These are phyloP conservation scores for Nerophis ophidion DNA, from an alignment of 2,113 vertebrate genomes.

Conservation along the genomic window DNA sequence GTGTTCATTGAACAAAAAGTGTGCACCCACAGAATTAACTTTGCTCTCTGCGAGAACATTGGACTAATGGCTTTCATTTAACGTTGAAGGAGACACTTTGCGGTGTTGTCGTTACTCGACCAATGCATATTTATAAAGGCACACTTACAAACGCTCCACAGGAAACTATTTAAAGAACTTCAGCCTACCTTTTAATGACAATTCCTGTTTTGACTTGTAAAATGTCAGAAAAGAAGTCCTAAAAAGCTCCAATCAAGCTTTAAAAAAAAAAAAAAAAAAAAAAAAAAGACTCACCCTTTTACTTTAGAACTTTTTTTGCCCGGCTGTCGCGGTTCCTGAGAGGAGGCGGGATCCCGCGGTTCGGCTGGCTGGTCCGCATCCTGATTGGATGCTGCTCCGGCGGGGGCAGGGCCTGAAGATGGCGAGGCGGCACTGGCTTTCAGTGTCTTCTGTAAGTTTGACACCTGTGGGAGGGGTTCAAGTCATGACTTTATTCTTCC, in stretches of 20 bases:
- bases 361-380: slow-evolving; percentile 75
- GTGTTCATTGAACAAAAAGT: slow-evolving; percentile 49
- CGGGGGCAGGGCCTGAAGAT: slow-evolving; percentile 77
- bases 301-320: slow-evolving; percentile 97
- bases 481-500: not conserved
- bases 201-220: slow-evolving; percentile 5
- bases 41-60: slow-evolving; percentile 40
- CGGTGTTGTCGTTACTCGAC: slow-evolving; percentile 16
- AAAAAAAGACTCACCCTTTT: slow-evolving; percentile 83
- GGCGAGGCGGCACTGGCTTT: slow-evolving; percentile 84
- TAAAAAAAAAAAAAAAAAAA: not conserved
- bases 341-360: slow-evolving; percentile 80
- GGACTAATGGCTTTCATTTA: slow-evolving; percentile 46
- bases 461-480: slow-evolving; percentile 73
- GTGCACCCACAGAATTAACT: slow-evolving; percentile 38
- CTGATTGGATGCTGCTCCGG: slow-evolving; percentile 82
- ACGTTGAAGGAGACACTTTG: slow-evolving; percentile 36
- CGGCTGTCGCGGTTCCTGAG: slow-evolving; percentile 89
- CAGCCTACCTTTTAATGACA: slow-evolving; percentile 20
- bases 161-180: slow-evolving; percentile 25
- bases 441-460: slow-evolving; percentile 94
- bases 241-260: not conserved
- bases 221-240: not conserved
- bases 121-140: slow-evolving; percentile 33
- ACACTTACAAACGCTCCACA: slow-evolving; percentile 25